These are phyloP conservation scores for Myopa testacea DNA, from an alignment of 2,888 invertebrate species.

Conservation along the genomic window DNA sequence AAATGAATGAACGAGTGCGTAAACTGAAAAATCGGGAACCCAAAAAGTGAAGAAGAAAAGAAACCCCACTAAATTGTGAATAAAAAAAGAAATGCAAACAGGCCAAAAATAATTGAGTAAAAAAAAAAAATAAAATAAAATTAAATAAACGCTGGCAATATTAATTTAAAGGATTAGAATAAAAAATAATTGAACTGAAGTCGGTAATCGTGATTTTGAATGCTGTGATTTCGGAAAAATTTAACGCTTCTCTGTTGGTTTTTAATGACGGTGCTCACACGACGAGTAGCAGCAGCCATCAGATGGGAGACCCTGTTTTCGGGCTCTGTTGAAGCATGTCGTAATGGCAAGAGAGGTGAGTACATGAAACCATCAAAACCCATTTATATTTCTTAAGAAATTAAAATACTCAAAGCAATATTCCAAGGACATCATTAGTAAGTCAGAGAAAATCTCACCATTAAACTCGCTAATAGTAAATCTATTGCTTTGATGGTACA, in stretches of 20 bases:
- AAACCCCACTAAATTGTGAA: neutral
- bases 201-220: conserved; percentile 11
- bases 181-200: neutral
- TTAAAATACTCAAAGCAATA: too few relatives aligned
- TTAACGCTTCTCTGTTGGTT: conserved; percentile 31
- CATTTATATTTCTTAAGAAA: neutral
- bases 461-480: too few relatives aligned
- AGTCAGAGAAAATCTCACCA: too few relatives aligned
- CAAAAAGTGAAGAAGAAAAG: too few relatives aligned
- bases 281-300: conserved; percentile 51
- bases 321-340: conserved; percentile 69
- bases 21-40: neutral
- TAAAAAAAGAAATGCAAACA: neutral
- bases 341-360: conserved; percentile 70
- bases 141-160: conserved; percentile 4
- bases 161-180: neutral
- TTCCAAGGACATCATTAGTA: too few relatives aligned
- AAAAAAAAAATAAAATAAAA: neutral
- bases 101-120: neutral
- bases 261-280: conserved; percentile 53
- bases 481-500: too few relatives aligned
- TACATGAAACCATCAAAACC: conserved; percentile 25
- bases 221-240: conserved; percentile 8
- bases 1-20: too few relatives aligned
- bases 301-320: conserved; percentile 67